Conservation (phyloP, 37 sponge, comb jelly and placozoan genomes). For the Mnemiopsis leidyi region DNA sequence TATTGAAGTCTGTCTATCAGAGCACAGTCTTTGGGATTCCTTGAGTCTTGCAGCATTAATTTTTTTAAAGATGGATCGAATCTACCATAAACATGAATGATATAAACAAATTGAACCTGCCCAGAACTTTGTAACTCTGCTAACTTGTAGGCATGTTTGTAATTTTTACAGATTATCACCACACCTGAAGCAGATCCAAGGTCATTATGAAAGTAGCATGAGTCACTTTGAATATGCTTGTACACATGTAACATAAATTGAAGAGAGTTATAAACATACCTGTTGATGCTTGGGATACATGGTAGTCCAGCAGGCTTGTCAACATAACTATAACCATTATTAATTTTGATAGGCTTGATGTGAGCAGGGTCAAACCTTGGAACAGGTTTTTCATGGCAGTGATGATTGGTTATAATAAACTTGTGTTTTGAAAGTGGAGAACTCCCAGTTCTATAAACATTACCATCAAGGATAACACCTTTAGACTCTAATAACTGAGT, state of each 20-base stretch:
- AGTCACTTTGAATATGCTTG: background rate
- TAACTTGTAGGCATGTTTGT: background rate
- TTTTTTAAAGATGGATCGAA: background rate
- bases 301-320: constrained; percentile 40
- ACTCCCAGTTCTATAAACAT: background rate
- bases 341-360: background rate
- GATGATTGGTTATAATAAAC: background rate
- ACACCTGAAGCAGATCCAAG: background rate
- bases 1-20: background rate
- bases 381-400: background rate
- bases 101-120: background rate
- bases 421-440: background rate
- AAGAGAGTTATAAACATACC: constrained; percentile 17
- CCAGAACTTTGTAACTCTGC: background rate
- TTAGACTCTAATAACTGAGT: background rate
- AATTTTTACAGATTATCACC: background rate
- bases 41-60: background rate
- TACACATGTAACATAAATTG: background rate
- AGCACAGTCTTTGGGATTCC: background rate
- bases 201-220: background rate
- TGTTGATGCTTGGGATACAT: background rate
- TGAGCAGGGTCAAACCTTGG: background rate
- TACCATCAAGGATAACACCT: constrained; percentile 8
- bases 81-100: constrained; percentile 12
- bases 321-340: background rate